A percentile compares a stretch with the other conserved stretches of the same genome.
These are phyloP conservation scores for Tylochromis polylepis DNA, from an alignment of 2,113 vertebrate genomes.

Conservation along the genomic window DNA sequence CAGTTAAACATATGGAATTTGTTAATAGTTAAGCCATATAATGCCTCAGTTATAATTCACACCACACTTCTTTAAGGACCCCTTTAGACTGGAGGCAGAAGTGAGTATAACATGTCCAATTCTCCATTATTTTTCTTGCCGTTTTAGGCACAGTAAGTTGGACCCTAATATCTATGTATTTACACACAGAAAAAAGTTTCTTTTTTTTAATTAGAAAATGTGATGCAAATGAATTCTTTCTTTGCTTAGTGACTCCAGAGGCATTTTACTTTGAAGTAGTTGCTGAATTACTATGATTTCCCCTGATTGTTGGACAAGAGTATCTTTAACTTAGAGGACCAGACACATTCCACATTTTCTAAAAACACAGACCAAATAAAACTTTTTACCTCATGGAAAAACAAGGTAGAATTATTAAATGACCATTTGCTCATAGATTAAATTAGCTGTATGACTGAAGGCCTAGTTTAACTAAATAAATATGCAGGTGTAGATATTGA, in stretches of 20 bases:
- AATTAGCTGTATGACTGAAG: neutral
- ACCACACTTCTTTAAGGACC: neutral
- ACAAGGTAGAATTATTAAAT: neutral
- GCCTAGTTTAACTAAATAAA: neutral
- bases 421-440: neutral
- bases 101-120: neutral
- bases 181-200: neutral
- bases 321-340: neutral
- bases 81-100: neutral
- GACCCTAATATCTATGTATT: neutral
- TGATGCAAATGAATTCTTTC: neutral
- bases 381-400: neutral
- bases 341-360: neutral
- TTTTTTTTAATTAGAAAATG: neutral
- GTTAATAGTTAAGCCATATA: neutral
- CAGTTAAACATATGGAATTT: neutral
- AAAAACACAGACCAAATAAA: slow-evolving; percentile 1
- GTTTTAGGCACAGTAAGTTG: neutral
- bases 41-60: neutral
- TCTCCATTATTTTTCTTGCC: neutral
- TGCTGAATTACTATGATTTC: slow-evolving; percentile 8
- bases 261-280: slow-evolving; percentile 6
- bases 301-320: slow-evolving; percentile 4
- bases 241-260: neutral
- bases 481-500: accelerated